Base-by-base conservation (phyloP, 2,888 invertebrate genomes). In the Acrobasis consociella region DNA sequence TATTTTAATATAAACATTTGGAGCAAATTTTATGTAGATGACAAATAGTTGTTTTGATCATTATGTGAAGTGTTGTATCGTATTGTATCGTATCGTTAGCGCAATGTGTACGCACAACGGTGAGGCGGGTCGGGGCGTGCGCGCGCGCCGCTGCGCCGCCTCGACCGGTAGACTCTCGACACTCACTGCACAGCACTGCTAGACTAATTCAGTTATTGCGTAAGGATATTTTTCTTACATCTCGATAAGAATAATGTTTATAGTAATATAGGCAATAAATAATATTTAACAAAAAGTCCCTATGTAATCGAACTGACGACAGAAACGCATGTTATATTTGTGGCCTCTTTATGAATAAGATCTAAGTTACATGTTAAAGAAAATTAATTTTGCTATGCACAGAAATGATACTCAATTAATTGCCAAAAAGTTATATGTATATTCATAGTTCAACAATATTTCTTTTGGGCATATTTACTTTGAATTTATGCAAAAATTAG, bases 371-470 rank as follows among this genome's bases (percentile, higher is more conserved):
- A 90, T 90, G 85, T 91, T 91, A 89, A 92, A 91, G 86, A 86
- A 91, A 91, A 91, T 87, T 91, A 89, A 91, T 91, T 90, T 92
- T 92, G 91, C 91, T 92, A 91, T 93, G 93, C 92, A 93, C 92
- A 92, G 89, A 92, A 91, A 93, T 93, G 93, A 93, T 93, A 93
- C 93, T 93, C 93, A 93, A 89, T 93, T 90, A 91, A 93, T 93
- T 93, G 93, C 93, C 93, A 93, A 93, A 93, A 93, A 93, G 90
- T 92, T 89, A 91, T 91, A 91, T 91, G 84, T 87, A 90, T 91
- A 91, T 92, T 90, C 91, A 91, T 92, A 92, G 90, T 89, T 92
- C 89, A 91, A 91, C 90, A 91, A 90, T 91, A 91, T 90, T 92
- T 89, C 90, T 92, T 92, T 92, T 91, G 91, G 92, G 92, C 92